These are phyloP conservation scores for Toxotes chatareus DNA, from an alignment of 2,113 vertebrate species.

Conservation along the genomic window DNA sequence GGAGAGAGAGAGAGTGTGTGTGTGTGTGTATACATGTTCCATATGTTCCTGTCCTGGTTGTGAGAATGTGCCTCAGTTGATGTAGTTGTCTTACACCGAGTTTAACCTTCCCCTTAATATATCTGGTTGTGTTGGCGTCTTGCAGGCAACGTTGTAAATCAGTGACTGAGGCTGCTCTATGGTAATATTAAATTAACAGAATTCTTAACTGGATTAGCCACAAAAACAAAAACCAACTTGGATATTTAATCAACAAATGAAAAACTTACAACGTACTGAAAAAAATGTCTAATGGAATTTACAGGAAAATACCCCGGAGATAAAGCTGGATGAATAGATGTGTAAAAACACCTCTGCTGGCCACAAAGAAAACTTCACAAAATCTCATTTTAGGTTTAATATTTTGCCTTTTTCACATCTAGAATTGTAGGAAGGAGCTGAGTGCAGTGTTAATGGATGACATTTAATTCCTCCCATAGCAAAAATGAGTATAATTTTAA, in stretches of 20 bases:
- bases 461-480: too few relatives aligned
- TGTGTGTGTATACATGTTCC: not conserved
- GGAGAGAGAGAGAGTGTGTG: not conserved
- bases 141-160: not conserved
- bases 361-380: too few relatives aligned
- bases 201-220: not conserved
- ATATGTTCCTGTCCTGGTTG: not conserved
- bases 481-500: not conserved
- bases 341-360: too few relatives aligned
- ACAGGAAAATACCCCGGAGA: not conserved
- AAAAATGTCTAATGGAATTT: too few relatives aligned
- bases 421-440: too few relatives aligned
- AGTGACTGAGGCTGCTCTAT: not conserved
- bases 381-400: too few relatives aligned
- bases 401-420: too few relatives aligned
- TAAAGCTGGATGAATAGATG: not conserved
- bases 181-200: not conserved
- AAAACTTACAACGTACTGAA: too few relatives aligned
- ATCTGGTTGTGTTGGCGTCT: not conserved
- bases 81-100: not conserved
- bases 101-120: too few relatives aligned
- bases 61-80: not conserved
- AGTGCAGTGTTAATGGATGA: too few relatives aligned
- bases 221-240: not conserved
- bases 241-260: not conserved